Base-by-base conservation (phyloP, 2,797 vertebrate genomes). In the Carapus acus region DNA sequence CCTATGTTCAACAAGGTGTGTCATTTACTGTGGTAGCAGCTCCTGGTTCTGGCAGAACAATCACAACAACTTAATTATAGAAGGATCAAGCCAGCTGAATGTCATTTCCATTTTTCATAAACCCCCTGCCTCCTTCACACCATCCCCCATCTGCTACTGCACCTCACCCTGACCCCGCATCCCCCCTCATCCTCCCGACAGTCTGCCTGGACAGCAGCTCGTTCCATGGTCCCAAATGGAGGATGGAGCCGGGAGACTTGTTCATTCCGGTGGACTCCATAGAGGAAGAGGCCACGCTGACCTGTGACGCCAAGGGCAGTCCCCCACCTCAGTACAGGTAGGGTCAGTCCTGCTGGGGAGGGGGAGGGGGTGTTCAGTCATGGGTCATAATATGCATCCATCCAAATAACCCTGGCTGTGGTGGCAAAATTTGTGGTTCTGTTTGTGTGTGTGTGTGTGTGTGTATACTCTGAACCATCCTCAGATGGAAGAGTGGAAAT, bases 191-290 rank as follows among this genome's bases (percentile, higher is more conserved):
- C n/a, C n/a, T n/a, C n/a, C 19, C 47, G 41, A 57, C 74, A 88
- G 87, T 88, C 38, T 85, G 83, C 71, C 58, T 85, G 79, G 87
- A 89, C 66, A 84, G 84, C 43, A 85, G 82, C 16, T 79, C 82
- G 7, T 88, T 79, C 54, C 83, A 87, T 49, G 86, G 88, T 23
- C 88, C 88, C 15, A 83, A 81, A 60, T 90, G 89, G 88, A 75
- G 87, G 49, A 88, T 88, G 87, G 88, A 90, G 65, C 89, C 89
- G 2, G 86, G 82, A 16, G 88, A 89, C 66, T 67, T 90, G 64
- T 89, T 87, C 29, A 86, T 89, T 54, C 87, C 89, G 1, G 71
- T 87, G 1, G 88, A 88, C 48, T 82, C 83, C 49, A 83, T 86
- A 21, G 88, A 89, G 23, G 87, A 88, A 71, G 88, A 89, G 66